A percentile compares a stretch with the other conserved stretches of the same genome.
Evolutionary conservation across 2,888 invertebrate genomes (phyloP).

Genomic region (Andrena fulva): DNA sequence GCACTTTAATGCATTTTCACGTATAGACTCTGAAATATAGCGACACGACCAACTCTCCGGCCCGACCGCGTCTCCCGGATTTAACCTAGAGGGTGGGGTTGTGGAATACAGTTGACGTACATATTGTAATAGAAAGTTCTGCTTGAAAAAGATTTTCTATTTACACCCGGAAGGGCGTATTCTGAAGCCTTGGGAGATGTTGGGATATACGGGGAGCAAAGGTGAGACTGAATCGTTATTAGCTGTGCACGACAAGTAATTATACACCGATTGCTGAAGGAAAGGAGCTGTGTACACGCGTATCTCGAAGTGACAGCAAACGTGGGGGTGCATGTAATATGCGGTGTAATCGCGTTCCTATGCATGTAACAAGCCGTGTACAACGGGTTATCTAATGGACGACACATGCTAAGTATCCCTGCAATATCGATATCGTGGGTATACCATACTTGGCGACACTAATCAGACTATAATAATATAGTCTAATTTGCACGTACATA

Average conservation of each 20-base stretch:
- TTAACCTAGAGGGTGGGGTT: no score
- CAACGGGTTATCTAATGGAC: conserved; percentile 68
- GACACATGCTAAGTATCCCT: conserved; percentile 65
- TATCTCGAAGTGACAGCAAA: conserved; percentile 28
- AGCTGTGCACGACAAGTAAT: conserved; percentile 38
- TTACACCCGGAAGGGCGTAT: no score
- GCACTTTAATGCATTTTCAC: no score
- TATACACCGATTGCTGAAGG: conserved; percentile 45
- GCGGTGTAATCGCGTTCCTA: conserved; percentile 69
- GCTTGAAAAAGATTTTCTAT: no score
- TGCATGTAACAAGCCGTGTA: conserved; percentile 59
- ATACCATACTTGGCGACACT: conserved; percentile 18
- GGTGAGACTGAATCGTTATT: conserved; percentile 51
- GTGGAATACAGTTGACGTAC: no score
- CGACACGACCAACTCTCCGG: no score
- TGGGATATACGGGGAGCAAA: conserved; percentile 17
- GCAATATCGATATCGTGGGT: conserved; percentile 26
- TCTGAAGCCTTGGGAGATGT: no score
- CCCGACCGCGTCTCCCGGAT: no score
- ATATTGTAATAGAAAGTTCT: no score
- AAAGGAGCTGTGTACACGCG: conserved; percentile 36
- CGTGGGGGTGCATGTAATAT: conserved; percentile 61
- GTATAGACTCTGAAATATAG: no score
- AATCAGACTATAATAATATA: no score
- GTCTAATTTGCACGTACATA: conserved; percentile 2